Conservation (phyloP, 2,113 vertebrate genomes). For the Onychostoma macrolepis region DNA sequence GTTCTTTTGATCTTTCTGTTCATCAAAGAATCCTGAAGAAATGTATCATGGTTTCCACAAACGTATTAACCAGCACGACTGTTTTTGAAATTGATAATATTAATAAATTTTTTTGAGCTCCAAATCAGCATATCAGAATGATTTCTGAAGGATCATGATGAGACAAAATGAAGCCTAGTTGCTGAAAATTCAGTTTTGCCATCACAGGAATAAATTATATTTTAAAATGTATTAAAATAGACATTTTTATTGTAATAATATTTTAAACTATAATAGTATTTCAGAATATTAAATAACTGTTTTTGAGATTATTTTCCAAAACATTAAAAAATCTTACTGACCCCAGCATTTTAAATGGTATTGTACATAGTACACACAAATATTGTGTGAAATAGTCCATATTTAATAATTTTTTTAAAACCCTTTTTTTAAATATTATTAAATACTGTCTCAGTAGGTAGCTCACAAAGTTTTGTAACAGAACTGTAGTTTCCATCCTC, state of each 20-base stretch:
- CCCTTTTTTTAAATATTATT: no score
- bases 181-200: neutral
- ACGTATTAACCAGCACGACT: neutral
- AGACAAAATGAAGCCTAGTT: neutral
- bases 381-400: no score
- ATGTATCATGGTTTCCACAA: neutral
- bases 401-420: no score
- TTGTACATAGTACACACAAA: neutral
- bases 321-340: no score
- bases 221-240: no score
- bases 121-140: neutral
- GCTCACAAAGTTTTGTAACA: neutral
- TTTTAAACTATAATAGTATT: neutral
- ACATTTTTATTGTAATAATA: no score
- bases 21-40: neutral
- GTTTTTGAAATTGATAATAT: neutral
- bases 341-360: no score
- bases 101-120: neutral
- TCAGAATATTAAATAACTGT: no score
- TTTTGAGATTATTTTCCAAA: no score
- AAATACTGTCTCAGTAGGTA: neutral
- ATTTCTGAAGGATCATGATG: neutral
- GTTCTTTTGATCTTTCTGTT: neutral
- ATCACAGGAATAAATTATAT: no score
- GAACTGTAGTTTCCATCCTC: neutral